These are phyloP conservation scores for Enteromius afrohamiltoni DNA, from an alignment of 2,797 vertebrate genomes.

Conservation along the genomic window DNA sequence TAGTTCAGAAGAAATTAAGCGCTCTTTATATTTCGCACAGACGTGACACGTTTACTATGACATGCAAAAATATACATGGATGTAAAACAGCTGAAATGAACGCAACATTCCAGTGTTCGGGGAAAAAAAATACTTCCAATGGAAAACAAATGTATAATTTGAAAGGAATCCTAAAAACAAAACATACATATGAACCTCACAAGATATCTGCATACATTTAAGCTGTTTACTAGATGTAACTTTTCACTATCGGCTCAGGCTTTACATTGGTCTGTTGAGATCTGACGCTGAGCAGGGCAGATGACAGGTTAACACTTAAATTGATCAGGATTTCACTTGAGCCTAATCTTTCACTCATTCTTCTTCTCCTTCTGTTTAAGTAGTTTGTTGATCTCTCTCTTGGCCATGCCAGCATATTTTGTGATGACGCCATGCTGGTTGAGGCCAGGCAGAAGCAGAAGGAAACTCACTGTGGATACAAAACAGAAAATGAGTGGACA, in stretches of 20 bases:
- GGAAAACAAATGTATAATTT: neutral
- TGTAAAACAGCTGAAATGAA: slow-evolving; percentile 4
- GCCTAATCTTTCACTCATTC: slow-evolving; percentile 80
- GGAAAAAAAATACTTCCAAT: slow-evolving; percentile 7
- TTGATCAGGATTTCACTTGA: neutral
- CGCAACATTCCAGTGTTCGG: neutral
- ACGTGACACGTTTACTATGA: slow-evolving; percentile 10
- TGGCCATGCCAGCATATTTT: slow-evolving; percentile 93
- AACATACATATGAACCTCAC: neutral
- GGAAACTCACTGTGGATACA: slow-evolving; percentile 82
- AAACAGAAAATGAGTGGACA: neutral
- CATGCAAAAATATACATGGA: slow-evolving; percentile 28
- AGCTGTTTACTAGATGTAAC: slow-evolving; percentile 16
- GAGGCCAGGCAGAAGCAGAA: slow-evolving; percentile 91
- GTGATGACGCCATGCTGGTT: slow-evolving; percentile 94
- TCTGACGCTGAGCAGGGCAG: slow-evolving; percentile 15
- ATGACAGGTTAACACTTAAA: slow-evolving; percentile 21
- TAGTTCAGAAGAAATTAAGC: slow-evolving; percentile 47
- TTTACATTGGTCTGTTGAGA: slow-evolving; percentile 33
- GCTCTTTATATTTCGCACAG: slow-evolving; percentile 40
- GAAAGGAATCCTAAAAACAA: slow-evolving; percentile 22
- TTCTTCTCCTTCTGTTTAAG: slow-evolving; percentile 99
- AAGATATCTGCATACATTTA: neutral
- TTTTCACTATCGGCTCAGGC: slow-evolving; percentile 19
- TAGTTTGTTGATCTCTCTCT: slow-evolving; percentile 96